These are phyloP conservation scores for Ptiloglossa arizonensis DNA, from an alignment of 1,140 invertebrate genomes.

Conservation along the genomic window DNA sequence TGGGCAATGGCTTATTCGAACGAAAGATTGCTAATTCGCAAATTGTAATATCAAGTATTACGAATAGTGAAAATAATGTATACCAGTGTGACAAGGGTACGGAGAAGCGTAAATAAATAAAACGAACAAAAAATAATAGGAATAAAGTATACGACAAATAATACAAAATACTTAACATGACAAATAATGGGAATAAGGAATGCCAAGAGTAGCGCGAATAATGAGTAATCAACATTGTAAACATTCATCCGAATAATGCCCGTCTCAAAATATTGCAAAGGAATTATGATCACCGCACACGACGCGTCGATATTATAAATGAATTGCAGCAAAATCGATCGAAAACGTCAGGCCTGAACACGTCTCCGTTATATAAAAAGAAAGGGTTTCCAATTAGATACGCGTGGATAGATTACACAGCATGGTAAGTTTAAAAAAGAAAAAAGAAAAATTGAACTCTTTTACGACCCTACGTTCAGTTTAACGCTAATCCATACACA, in stretches of 20 bases:
- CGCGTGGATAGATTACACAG: slow-evolving; percentile 44
- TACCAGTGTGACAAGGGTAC: too few species aligned
- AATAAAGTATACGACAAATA: too few species aligned
- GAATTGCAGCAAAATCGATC: slow-evolving; percentile 44
- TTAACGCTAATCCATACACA: neutral
- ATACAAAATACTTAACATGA: too few species aligned
- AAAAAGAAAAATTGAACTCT: slow-evolving; percentile 29
- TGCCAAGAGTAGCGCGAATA: too few species aligned
- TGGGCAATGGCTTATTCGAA: too few species aligned
- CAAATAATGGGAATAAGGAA: too few species aligned
- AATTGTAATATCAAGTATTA: too few species aligned
- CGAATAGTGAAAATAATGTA: too few species aligned
- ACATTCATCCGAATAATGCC: neutral
- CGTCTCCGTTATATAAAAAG: slow-evolving; percentile 50
- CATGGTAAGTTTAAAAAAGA: slow-evolving; percentile 45
- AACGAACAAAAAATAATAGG: too few species aligned
- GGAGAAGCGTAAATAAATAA: too few species aligned
- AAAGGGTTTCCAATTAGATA: slow-evolving; percentile 45
- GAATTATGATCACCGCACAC: slow-evolving; percentile 19
- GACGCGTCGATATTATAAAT: slow-evolving; percentile 45
- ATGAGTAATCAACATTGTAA: neutral
- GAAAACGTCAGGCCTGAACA: slow-evolving; percentile 26
- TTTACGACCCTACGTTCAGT: slow-evolving; percentile 30
- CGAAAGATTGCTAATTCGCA: too few species aligned
- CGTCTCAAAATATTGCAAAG: neutral